Conservation (phyloP, 2,888 invertebrate species). For the Cabera pusaria region DNA sequence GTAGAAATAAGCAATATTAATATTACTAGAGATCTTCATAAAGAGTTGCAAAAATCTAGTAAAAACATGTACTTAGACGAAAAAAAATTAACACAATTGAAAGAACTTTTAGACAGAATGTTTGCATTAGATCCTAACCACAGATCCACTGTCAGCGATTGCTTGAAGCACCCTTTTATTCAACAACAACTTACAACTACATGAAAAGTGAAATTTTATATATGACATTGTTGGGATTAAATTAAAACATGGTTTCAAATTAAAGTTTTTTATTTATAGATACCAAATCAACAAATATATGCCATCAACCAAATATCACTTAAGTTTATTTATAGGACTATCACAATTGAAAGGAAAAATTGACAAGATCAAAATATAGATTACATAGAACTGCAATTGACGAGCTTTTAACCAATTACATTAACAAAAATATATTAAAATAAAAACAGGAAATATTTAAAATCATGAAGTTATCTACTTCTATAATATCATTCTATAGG, state of each 20-base stretch:
- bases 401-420: slow-evolving; percentile 15
- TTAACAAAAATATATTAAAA: slow-evolving; percentile 12
- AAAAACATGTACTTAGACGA: slow-evolving; percentile 93
- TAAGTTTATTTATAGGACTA: slow-evolving; percentile 55
- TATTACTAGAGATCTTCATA: slow-evolving; percentile 91
- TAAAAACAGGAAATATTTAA: slow-evolving; percentile 1
- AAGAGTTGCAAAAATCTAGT: slow-evolving; percentile 92
- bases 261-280: slow-evolving; percentile 68
- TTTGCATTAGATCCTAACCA: slow-evolving; percentile 95
- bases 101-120: slow-evolving; percentile 96
- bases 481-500: slow-evolving; percentile 10
- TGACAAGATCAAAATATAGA: slow-evolving; percentile 46
- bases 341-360: slow-evolving; percentile 74
- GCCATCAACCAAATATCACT: slow-evolving; percentile 75
- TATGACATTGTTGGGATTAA: slow-evolving; percentile 10
- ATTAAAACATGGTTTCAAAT: slow-evolving; percentile 56
- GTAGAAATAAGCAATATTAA: slow-evolving; percentile 94
- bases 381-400: slow-evolving; percentile 26
- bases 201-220: slow-evolving; percentile 41
- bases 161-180: slow-evolving; percentile 96
- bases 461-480: slow-evolving; percentile 11
- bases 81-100: slow-evolving; percentile 94
- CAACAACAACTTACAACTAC: slow-evolving; percentile 55
- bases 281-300: slow-evolving; percentile 70
- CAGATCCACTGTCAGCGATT: slow-evolving; percentile 93